Percentiles rank a stretch among this genome's conserved stretches.
These are phyloP conservation scores for Cherax quadricarinatus DNA, from an alignment of 1,140 invertebrate species.

Conservation along the genomic window DNA sequence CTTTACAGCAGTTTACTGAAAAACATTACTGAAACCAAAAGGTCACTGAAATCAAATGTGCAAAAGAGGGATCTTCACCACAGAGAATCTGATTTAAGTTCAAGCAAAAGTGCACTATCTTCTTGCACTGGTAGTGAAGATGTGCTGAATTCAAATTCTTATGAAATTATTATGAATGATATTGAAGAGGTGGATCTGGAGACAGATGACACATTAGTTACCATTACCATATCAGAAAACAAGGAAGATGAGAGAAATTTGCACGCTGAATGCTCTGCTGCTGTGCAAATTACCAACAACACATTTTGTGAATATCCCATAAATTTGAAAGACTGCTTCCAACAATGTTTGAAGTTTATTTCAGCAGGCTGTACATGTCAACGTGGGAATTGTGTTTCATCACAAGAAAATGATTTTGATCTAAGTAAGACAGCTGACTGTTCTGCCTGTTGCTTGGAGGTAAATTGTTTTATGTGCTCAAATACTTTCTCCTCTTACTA, in stretches of 20 bases:
- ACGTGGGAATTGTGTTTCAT: not conserved
- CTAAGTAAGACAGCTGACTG: not conserved
- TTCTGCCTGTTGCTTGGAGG: not conserved
- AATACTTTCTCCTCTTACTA: not conserved
- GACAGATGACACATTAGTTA: constrained; percentile 1
- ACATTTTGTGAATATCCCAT: not conserved
- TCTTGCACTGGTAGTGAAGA: not conserved
- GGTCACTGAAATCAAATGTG: not conserved
- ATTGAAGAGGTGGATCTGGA: constrained; percentile 1
- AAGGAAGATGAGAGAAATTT: not conserved
- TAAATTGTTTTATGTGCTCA: constrained; percentile 32
- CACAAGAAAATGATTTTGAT: not conserved
- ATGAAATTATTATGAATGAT: not conserved
- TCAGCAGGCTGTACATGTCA: not conserved
- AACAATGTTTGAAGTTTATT: constrained; percentile 24
- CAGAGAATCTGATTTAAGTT: not conserved
- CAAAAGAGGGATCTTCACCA: not conserved
- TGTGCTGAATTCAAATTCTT: too few species aligned
- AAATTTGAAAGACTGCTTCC: not conserved
- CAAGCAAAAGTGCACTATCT: not conserved
- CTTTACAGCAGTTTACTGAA: too few species aligned
- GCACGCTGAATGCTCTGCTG: not conserved
- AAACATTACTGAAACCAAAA: not conserved
- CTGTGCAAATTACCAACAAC: not conserved
- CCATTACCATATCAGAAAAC: constrained; percentile 11